Evolutionary conservation across 1,140 invertebrate genomes (phyloP), one percentile per base, ranked within the genome.

Genomic region (Hylyphantes graminicola): DNA sequence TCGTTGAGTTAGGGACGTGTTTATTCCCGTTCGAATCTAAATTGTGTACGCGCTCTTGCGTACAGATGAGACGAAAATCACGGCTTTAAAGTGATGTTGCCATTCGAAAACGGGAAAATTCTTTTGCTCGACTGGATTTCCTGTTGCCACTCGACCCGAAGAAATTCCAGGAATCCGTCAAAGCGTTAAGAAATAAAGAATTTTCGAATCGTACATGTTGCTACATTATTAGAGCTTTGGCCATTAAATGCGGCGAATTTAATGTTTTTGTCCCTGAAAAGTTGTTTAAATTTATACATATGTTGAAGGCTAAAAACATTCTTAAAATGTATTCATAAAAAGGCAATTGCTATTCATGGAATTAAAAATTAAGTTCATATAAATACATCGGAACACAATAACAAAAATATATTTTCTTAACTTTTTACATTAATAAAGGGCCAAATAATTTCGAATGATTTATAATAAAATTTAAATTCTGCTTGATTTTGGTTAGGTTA

Each of bases 11-110:
- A 35, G 35, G 35, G 35, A 35, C 35, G 21, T 65, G 11, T 12
- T n/a, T 19, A 9, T 76, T 21, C 11, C 53, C 77, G 13, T 19
- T 51, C 68, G 64, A 65, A 68, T 65, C 54, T 57, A 70, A 79
- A 68, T 79, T 68, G 64, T 79, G 64, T 68, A 64, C 21, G 61
- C 77, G 77, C 50, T 79, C 77, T 79, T 57, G 77, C 77, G 77
- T 68, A 70, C 65, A 68, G 19, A 57, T 17, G 61, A 78, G 50
- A 35, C 35, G 35, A 48, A 79, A 79, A 79, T 65, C 61, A 79
- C 61, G 65, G 61, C 35, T 68, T 79, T 79, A 65, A 70, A 68
- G 77, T 79, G 65, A 79, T 79, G 77, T 79, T 79, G 77, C 77
- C 77, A 79, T 70, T 70, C 77, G 53, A n/a, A 65, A 70, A 65